phyloP scores from a whole-genome alignment of 2,797 vertebrate species.

The Hydrocynus forskahlii region DNA sequence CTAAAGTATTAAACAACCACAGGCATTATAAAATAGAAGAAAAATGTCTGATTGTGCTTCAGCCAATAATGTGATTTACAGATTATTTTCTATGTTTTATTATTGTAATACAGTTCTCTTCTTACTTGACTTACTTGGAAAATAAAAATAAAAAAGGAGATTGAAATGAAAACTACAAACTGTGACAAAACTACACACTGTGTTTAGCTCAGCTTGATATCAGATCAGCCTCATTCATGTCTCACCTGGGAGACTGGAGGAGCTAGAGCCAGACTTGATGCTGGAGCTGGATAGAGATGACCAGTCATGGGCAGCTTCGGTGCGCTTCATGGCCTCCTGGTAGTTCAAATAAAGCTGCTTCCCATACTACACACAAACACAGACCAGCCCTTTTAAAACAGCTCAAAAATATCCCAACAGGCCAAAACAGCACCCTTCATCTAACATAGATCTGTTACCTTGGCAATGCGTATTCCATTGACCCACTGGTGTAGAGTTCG shows the following conservation, averaged over 20 bases:
- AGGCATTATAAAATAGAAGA: no score
- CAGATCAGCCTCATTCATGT: neutral
- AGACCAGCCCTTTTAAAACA: neutral
- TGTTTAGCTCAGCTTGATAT: neutral
- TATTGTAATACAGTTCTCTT: no score
- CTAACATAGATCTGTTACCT: slow-evolving; percentile 75
- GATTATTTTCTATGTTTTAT: no score
- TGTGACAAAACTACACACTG: no score
- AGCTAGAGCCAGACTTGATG: slow-evolving; percentile 97
- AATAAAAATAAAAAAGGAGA: no score
- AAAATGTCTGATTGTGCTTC: no score
- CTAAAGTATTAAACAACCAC: no score
- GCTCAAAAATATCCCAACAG: neutral
- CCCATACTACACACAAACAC: slow-evolving; percentile 83
- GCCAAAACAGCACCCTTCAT: neutral
- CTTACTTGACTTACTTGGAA: no score
- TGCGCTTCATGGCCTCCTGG: slow-evolving; percentile 93
- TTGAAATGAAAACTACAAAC: no score
- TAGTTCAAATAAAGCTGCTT: slow-evolving; percentile 95
- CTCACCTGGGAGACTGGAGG: slow-evolving; percentile 95
- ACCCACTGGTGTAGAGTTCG: slow-evolving; percentile 96
- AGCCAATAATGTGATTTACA: no score
- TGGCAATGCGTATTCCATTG: slow-evolving; percentile 95
- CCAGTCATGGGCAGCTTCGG: slow-evolving; percentile 94
- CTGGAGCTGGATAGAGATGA: slow-evolving; percentile 95